phyloP scores from a whole-genome alignment of 2,888 invertebrate species.

The Lymantria dispar region DNA sequence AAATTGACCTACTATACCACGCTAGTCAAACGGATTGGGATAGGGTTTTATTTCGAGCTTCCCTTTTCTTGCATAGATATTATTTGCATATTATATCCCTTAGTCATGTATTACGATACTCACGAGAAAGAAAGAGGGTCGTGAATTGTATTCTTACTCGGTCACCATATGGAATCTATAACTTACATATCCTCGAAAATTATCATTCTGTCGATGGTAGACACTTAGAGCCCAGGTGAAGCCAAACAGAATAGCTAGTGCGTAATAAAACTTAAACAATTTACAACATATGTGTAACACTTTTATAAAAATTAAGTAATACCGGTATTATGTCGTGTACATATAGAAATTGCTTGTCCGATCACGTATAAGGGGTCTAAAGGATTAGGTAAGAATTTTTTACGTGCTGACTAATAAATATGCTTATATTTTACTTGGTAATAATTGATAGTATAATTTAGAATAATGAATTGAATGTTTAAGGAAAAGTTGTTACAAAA shows the following conservation, averaged over 20 bases:
- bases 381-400: no score
- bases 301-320: constrained; percentile 13
- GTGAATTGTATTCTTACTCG: background rate
- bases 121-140: background rate
- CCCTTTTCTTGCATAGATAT: background rate
- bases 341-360: constrained; percentile 14
- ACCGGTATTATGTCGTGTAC: constrained; percentile 23
- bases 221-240: no score
- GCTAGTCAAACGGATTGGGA: no score
- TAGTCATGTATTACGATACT: background rate
- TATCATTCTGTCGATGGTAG: background rate
- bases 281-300: background rate
- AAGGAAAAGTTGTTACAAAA: no score
- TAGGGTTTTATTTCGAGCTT: background rate
- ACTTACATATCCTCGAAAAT: no score
- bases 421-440: no score
- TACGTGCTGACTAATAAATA: no score
- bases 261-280: background rate
- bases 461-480: no score
- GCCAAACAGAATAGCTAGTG: background rate
- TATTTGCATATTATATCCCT: background rate
- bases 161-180: no score
- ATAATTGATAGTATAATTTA: no score
- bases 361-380: background rate
- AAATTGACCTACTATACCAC: no score